These are phyloP conservation scores for Hesperia comma DNA, from an alignment of 2,888 invertebrate species.

Conservation along the genomic window DNA sequence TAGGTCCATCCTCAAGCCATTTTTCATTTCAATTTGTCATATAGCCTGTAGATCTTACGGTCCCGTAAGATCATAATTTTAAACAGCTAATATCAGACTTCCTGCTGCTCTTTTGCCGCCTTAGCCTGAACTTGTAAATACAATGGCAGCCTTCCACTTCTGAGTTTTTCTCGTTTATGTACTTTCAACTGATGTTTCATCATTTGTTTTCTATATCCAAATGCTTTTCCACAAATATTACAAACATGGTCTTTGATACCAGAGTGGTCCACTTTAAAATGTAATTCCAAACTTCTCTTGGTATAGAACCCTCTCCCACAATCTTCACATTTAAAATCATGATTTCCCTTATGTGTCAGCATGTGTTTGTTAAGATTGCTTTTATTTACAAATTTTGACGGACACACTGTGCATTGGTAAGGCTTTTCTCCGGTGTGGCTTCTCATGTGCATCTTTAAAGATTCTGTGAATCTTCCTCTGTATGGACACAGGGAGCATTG, in stretches of 20 bases:
- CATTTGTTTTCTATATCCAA: slow-evolving; percentile 75
- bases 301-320: slow-evolving; percentile 70
- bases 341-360: slow-evolving; percentile 61
- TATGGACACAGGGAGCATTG: slow-evolving; percentile 73
- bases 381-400: slow-evolving; percentile 67
- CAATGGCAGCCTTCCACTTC: slow-evolving; percentile 66
- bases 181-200: slow-evolving; percentile 75
- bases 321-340: slow-evolving; percentile 66
- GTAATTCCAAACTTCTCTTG: slow-evolving; percentile 63
- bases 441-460: slow-evolving; percentile 75
- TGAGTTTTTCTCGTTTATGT: slow-evolving; percentile 71
- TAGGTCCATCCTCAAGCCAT: no score
- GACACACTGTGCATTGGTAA: slow-evolving; percentile 70
- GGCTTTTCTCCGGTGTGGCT: slow-evolving; percentile 74
- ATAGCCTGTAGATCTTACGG: no score
- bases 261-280: slow-evolving; percentile 71
- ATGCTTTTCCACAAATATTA: slow-evolving; percentile 69
- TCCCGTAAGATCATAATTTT: no score
- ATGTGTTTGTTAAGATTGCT: slow-evolving; percentile 74
- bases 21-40: no score
- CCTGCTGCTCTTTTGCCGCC: slow-evolving; percentile 56
- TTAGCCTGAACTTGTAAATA: slow-evolving; percentile 66
- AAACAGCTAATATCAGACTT: neutral
- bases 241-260: slow-evolving; percentile 74
- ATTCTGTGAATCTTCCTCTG: slow-evolving; percentile 67